Evolutionary conservation across 2,888 invertebrate species (phyloP).

Genomic region (Entomobrya proxima): DNA sequence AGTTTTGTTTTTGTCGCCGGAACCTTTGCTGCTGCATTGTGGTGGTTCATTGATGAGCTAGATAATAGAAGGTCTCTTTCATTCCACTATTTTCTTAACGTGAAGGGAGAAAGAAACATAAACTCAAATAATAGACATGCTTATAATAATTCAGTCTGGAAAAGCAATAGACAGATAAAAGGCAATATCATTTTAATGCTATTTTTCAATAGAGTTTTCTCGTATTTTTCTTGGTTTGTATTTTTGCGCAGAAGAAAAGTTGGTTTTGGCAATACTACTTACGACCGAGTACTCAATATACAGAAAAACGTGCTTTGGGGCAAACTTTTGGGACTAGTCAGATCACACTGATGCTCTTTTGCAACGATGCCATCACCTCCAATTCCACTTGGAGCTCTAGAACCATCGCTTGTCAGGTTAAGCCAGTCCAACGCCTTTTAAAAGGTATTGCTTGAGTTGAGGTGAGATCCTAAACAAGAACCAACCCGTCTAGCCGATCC

Average conservation of each 20-base stretch:
- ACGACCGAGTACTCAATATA: constrained; percentile 81
- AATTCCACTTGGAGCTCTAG: constrained; percentile 68
- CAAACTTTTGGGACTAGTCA: constrained; percentile 78
- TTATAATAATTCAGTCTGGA: too few relatives aligned
- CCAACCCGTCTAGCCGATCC: constrained; percentile 78
- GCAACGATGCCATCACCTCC: constrained; percentile 76
- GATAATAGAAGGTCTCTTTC: constrained; percentile 79
- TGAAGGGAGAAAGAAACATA: not conserved
- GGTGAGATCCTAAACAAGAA: constrained; percentile 79
- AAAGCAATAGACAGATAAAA: not conserved
- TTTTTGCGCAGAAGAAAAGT: not conserved
- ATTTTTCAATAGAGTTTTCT: too few relatives aligned
- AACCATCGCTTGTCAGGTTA: constrained; percentile 76
- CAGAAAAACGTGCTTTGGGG: constrained; percentile 78
- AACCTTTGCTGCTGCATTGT: too few relatives aligned
- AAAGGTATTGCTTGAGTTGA: constrained; percentile 78
- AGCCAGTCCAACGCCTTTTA: constrained; percentile 78
- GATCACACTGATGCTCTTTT: constrained; percentile 76
- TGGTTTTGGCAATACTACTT: constrained; percentile 75
- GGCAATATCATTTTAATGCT: not conserved
- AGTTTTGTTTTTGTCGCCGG: constrained; percentile 48
- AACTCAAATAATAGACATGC: not conserved
- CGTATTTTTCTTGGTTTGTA: too few relatives aligned
- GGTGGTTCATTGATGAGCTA: constrained; percentile 77
- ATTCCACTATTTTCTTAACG: constrained; percentile 77